phyloP scores from a whole-genome alignment of 2,113 vertebrate species.

The Oncorhynchus masou region DNA sequence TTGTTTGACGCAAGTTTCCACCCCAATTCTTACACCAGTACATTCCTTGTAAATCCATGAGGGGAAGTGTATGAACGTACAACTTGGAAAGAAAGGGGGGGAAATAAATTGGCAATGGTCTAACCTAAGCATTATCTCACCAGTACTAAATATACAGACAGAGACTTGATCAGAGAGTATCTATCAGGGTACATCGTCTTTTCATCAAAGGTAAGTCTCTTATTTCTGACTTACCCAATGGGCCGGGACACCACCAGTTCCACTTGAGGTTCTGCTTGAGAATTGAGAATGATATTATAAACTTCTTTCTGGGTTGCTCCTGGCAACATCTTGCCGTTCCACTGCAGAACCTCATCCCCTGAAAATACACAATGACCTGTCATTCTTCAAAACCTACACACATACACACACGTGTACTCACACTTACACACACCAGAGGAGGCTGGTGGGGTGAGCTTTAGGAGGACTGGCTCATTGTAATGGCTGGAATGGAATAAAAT shows the following conservation, averaged over 20 bases:
- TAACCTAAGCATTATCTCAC: too few species aligned
- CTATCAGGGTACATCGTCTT: not conserved
- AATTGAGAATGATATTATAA: conserved; percentile 99
- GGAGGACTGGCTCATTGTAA: too few species aligned
- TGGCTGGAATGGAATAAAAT: too few species aligned
- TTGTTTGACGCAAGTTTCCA: too few species aligned
- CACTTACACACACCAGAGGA: too few species aligned
- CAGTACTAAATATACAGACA: too few species aligned
- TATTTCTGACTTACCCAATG: conserved; percentile 86
- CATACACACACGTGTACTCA: not conserved
- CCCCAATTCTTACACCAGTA: too few species aligned
- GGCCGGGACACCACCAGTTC: conserved; percentile 98
- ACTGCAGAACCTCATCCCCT: conserved; percentile 99
- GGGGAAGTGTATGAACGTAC: too few species aligned
- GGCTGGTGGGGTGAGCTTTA: too few species aligned
- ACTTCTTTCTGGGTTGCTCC: conserved; percentile 99
- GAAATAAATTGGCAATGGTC: too few species aligned
- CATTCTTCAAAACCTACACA: not conserved
- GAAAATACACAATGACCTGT: conserved; percentile 29
- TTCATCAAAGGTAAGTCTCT: conserved; percentile 1
- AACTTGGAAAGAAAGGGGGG: too few species aligned
- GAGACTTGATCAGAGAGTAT: not conserved
- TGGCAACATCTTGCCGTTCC: conserved; percentile 96
- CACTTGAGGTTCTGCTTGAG: conserved; percentile 96
- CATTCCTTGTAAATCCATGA: too few species aligned